Base-by-base conservation (phyloP, 2,888 invertebrate genomes). In the Ecdyonurus torrentis region DNA sequence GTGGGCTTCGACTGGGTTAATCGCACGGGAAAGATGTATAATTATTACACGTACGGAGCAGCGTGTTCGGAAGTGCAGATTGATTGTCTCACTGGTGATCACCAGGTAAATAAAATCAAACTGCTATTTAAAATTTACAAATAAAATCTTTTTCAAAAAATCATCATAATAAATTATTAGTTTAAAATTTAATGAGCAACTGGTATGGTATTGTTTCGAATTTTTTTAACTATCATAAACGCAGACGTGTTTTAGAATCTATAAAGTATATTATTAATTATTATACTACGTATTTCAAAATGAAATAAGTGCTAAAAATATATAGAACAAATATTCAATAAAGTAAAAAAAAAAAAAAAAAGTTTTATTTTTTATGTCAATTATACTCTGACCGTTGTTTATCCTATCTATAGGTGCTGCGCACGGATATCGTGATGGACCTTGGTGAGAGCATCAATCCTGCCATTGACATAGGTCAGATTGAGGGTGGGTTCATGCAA, bases 31-130 rank as follows among this genome's bases (percentile, higher is more conserved):
- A 81, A 76, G 61, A 79, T 86, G 2, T 94, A 88, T 71, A 86
- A 85, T 70, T 97, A 97, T 72, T 94, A 81, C 70, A 89, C 92
- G 0, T 91, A 82, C 72, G 96, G 95, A 0, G 89, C 83, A 0
- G 91, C 90, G 3, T 87, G 88, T 68, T 84, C 89, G 0, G 90
- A 91, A 73, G 94, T 95, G 1, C 94, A 95, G 80, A 85, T 96
- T 23, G 95, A 96, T 75, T 93, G 93, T 69, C 78, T 96, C 1
- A 95, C 94, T 23, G 96, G 96, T 5, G 95, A 95, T 71, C 94
- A 96, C 74, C 85, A 87, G 77, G 83, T 82, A 71, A 64, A 63
- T 59, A 19, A 60, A 2, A 19, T 3, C 3, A 22, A 1, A 1
- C n/a, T 23, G 23, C 23, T n/a, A 18, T 19, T 7, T 22, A 53